Base-by-base conservation (phyloP, 2,113 vertebrate genomes). In the Tragelaphus buxtoni region DNA sequence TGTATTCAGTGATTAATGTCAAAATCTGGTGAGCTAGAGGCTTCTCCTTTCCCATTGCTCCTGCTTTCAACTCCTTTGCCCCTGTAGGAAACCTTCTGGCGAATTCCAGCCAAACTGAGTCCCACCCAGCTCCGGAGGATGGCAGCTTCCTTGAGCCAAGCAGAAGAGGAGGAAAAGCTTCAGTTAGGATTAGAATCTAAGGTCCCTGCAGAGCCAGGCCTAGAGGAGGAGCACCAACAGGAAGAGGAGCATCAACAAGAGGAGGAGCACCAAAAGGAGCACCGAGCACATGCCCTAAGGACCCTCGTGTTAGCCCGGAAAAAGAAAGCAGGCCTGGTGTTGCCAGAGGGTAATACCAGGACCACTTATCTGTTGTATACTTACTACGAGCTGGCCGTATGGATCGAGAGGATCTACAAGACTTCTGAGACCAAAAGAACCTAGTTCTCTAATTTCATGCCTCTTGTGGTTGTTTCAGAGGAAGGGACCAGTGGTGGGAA, bases 51-150 rank as follows among this genome's bases (percentile, higher is more conserved):
- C 61, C 39, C 81, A n/a, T n/a, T 76, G n/a, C 3, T 8, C 0
- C 77, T 47, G 22, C 63, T 49, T 32, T 35, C 42, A 63, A 39
- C 32, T 94, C 74, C 51, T 95, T 51, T 91, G 76, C 26, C 30
- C 42, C 1, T 58, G 3, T 96, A 99, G 99, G 99, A 99, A 98
- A 98, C 98, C 17, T 99, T 99, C 98, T 99, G 99, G 99, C 99
- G 99, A 94, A 99, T 99, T 96, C 99, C 99, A 5, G 99, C 98
- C 20, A 98, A 99, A 61, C 97, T 99, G 89, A 99, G 92, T 49
- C 96, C 98, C 0, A 97, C 97, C 87, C 99, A 99, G 97, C 99
- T 99, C 24, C 98, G 98, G 5, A 98, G 92, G 0, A 51, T 98
- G 0, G 99, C 99, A 2, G 96, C 98, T 65, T 99, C 99, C 96